These are phyloP conservation scores for Ophioninae sp. DNA, from an alignment of 2,888 invertebrate genomes.

Conservation along the genomic window DNA sequence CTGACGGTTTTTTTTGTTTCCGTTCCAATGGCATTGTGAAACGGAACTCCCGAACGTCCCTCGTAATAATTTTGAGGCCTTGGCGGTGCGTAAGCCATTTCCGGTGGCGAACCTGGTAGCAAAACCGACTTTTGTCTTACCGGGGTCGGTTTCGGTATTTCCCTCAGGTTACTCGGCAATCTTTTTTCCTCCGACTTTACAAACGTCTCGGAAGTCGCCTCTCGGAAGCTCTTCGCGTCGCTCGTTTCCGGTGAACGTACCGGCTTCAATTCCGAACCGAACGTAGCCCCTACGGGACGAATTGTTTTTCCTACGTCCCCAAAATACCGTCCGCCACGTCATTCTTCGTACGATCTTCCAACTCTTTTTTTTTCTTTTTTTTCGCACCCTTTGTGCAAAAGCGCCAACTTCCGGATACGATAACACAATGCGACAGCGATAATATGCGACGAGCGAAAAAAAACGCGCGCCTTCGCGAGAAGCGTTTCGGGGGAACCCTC, in stretches of 20 bases:
- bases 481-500: background rate
- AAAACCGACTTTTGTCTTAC: slow-evolving; percentile 79
- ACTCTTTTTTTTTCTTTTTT: background rate
- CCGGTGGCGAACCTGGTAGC: slow-evolving; percentile 84
- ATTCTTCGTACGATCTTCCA: slow-evolving; percentile 33
- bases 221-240: slow-evolving; percentile 58
- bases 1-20: slow-evolving; percentile 87
- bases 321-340: slow-evolving; percentile 11
- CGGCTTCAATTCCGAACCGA: slow-evolving; percentile 70
- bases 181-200: slow-evolving; percentile 67
- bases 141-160: slow-evolving; percentile 61
- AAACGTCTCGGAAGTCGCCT: slow-evolving; percentile 58
- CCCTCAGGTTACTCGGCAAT: slow-evolving; percentile 71
- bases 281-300: slow-evolving; percentile 79
- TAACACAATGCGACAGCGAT: slow-evolving; percentile 2
- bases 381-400: background rate
- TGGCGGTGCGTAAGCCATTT: slow-evolving; percentile 83
- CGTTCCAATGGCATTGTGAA: slow-evolving; percentile 85
- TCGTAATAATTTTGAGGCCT: slow-evolving; percentile 82
- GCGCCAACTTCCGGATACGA: background rate
- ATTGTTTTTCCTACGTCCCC: slow-evolving; percentile 73
- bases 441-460: slow-evolving; percentile 2
- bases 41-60: slow-evolving; percentile 81
- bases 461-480: background rate
- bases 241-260: slow-evolving; percentile 72